Evolutionary conservation across 2,888 invertebrate species (phyloP), one percentile per base, ranked within the genome.

Genomic region (Amblyjoppa fuscipennis): DNA sequence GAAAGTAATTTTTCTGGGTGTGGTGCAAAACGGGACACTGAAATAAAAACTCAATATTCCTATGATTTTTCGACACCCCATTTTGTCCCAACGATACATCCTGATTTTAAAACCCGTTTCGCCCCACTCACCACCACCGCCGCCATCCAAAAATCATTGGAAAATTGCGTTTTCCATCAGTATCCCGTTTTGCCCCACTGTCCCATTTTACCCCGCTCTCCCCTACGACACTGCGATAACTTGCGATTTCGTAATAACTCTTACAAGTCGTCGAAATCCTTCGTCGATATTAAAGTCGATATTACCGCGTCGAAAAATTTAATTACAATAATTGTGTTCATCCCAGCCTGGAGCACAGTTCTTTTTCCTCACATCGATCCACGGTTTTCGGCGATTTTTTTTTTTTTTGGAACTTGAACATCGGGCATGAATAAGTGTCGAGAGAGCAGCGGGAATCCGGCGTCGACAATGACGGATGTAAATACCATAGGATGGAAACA

Each of bases 401-500:
- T 45, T 45, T 2, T 45, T 13, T 13, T 4, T 41, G 41, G 9
- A 41, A 9, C 4, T 41, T 45, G 11, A 69, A 28, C 28, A 49
- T 11, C 13, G 25, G 1, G 25, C 69, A 28, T 28, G 9, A 53
- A 20, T 34, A 5, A 38, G 34, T 20, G 16, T 6, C 28, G 25
- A 11, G 16, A 7, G 31, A 51, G 34, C 11, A 2, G 5, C 59
- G 56, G 38, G 56, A 59, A 74, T 16, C 4, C 7, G 71, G 6
- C 38, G 59, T 73, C 73, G 16, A 41, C 16, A 56, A 59, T 11
- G 13, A 38, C 5, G 25, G 51, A 34, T 38, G 38, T 13, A 56
- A 73, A 73, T 56, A 56, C 45, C 45, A 73, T n/a, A 31, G 16
- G 16, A n/a, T 73, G 56, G 25, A 28, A 38, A 13, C 2, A 25